phyloP scores from a whole-genome alignment of 2,797 vertebrate species.

The Sebastes itinus region DNA sequence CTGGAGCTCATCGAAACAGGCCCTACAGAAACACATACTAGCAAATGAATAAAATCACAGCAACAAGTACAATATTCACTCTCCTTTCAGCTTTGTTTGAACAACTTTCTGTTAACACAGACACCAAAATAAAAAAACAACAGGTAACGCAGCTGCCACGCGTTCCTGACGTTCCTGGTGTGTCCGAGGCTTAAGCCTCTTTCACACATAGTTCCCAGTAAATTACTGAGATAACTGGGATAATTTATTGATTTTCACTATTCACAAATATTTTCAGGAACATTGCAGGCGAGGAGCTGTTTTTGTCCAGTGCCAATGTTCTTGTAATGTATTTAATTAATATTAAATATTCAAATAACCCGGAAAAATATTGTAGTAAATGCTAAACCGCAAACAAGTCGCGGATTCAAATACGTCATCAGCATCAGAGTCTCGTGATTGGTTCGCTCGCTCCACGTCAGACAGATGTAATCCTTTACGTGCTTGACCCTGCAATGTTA shows the following conservation, averaged over 20 bases:
- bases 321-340: too few species aligned
- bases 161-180: too few species aligned
- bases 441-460: not conserved
- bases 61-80: not conserved
- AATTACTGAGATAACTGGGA: too few species aligned
- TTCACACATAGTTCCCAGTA: too few species aligned
- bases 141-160: too few species aligned
- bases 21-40: slow-evolving; percentile 75
- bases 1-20: slow-evolving; percentile 94
- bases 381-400: not conserved
- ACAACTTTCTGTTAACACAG: too few species aligned
- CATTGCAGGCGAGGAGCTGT: too few species aligned
- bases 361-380: not conserved
- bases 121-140: too few species aligned
- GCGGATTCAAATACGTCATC: not conserved
- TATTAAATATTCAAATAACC: not conserved
- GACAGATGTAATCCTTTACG: not conserved
- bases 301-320: too few species aligned
- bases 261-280: too few species aligned
- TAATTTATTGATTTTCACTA: too few species aligned
- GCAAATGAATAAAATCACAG: not conserved
- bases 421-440: not conserved
- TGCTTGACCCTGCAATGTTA: not conserved
- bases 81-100: not conserved
- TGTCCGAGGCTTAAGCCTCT: too few species aligned